Base-by-base conservation (phyloP, 2,797 vertebrate species). In the Girardinus metallicus region DNA sequence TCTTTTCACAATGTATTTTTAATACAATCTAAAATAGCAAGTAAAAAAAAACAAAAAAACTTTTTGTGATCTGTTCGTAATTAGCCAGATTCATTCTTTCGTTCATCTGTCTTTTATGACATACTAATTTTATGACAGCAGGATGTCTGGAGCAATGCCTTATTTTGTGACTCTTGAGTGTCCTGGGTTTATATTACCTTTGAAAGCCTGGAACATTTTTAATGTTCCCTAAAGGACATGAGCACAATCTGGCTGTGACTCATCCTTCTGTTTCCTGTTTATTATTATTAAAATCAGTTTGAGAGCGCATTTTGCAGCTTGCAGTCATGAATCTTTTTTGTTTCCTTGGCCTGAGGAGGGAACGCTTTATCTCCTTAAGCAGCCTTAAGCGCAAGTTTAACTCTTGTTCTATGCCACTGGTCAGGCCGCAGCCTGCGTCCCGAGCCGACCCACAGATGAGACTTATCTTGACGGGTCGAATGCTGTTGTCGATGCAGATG, bases 401-500 rank as follows among this genome's bases (percentile, higher is more conserved):
- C 62, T 31, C 74, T 73, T 12, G 11, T 75, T 5, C 71, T 47
- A 77, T 7, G 4, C 1, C 15, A 47, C 46, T 1, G 70, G 60
- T 16, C 4, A 4, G 55, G 39, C 49, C 31, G 49, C 75, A 53
- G 75, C 64, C 15, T 8, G 34, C 3, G 3, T 55, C 43, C 16
- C 36, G 43, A 46, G 41, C 75, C 53, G 12, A 1, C 60, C 66
- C 31, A 55, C 26, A 9, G 11, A 47, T 11, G 4, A 41, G 41
- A 34, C 73, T 12, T 41, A 12, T 76, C 86, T 82, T 87, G 86
- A 83, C 82, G 87, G 43, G 47, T 77, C 41, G 76, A 66, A 72
- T 34, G 16, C 21, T 43, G 80, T 39, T 43, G 80, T 80, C 86
- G 85, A 87, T 36, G 43, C 71, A 1, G 84, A 85, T 88, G n/a